Evolutionary conservation across 2,888 invertebrate species (phyloP).

Genomic region (Drosophila meridiana): DNA sequence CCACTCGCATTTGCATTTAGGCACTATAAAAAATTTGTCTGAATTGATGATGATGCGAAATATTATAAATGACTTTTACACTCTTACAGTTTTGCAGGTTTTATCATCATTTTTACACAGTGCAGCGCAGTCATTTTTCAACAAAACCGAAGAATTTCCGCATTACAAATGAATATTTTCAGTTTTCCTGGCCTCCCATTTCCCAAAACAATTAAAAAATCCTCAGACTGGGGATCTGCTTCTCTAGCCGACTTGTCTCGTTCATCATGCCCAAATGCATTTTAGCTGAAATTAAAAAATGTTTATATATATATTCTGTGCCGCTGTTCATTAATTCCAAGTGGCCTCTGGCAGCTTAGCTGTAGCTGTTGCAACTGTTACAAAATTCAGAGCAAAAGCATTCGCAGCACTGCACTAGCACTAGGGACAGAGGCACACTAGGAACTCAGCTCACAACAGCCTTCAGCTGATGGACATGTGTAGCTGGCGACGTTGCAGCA

Average conservation of each 20-base stretch:
- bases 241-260: conserved; percentile 44
- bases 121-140: conserved; percentile 62
- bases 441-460: background rate
- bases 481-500: conserved; percentile 1
- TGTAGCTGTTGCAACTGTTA: conserved; percentile 23
- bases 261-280: conserved; percentile 73
- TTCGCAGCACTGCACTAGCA: background rate
- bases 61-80: conserved; percentile 48
- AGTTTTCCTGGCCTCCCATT: conserved; percentile 56
- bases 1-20: conserved; percentile 20
- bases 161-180: conserved; percentile 68
- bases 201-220: conserved; percentile 77
- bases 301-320: background rate
- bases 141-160: conserved; percentile 10
- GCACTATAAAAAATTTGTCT: conserved; percentile 18
- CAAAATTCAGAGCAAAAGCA: conserved; percentile 6
- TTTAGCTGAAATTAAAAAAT: conserved; percentile 70
- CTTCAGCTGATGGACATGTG: conserved; percentile 25
- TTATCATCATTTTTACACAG: conserved; percentile 9
- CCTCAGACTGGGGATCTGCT: conserved; percentile 5
- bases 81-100: conserved; percentile 16
- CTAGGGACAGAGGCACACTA: conserved; percentile 7
- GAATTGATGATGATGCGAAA: conserved; percentile 24
- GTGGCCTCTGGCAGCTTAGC: conserved; percentile 46
- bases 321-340: conserved; percentile 76